phyloP scores from a whole-genome alignment of 2,888 invertebrate genomes.

The Pristionchus mayeri region DNA sequence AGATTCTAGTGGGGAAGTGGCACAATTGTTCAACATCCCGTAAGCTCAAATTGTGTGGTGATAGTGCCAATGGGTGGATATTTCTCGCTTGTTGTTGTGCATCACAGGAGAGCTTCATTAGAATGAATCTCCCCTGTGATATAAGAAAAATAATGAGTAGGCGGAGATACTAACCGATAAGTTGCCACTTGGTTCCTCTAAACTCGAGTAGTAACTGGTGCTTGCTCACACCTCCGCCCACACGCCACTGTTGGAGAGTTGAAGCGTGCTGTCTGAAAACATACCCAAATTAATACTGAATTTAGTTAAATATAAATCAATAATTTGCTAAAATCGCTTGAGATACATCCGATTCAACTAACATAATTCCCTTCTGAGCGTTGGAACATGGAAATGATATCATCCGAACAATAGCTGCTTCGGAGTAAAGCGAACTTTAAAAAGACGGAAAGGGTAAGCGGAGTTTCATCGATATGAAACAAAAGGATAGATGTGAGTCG shows the following conservation, averaged over 20 bases:
- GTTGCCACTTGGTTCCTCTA: conserved; percentile 81
- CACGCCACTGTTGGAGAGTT: conserved; percentile 82
- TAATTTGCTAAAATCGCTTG: too few relatives aligned
- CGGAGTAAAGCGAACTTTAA: not conserved
- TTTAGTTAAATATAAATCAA: too few relatives aligned
- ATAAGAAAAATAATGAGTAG: too few relatives aligned
- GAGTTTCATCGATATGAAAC: not conserved
- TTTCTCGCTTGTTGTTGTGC: too few relatives aligned
- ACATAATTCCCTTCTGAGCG: not conserved
- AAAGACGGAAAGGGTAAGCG: not conserved
- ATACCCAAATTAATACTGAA: too few relatives aligned
- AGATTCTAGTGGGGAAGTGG: too few relatives aligned
- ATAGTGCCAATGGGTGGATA: too few relatives aligned
- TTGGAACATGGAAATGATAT: not conserved
- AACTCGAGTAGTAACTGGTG: conserved; percentile 82
- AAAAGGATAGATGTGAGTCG: not conserved
- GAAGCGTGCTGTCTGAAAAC: conserved; percentile 78
- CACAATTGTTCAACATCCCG: too few relatives aligned
- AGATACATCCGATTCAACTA: too few relatives aligned
- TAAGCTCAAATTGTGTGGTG: too few relatives aligned
- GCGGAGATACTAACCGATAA: conserved; percentile 68
- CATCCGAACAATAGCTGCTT: not conserved
- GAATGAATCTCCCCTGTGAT: too few relatives aligned
- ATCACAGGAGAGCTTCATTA: too few relatives aligned
- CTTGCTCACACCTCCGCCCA: conserved; percentile 82